phyloP scores from a whole-genome alignment of 2,888 invertebrate genomes.

The Drosophila neonasuta region DNA sequence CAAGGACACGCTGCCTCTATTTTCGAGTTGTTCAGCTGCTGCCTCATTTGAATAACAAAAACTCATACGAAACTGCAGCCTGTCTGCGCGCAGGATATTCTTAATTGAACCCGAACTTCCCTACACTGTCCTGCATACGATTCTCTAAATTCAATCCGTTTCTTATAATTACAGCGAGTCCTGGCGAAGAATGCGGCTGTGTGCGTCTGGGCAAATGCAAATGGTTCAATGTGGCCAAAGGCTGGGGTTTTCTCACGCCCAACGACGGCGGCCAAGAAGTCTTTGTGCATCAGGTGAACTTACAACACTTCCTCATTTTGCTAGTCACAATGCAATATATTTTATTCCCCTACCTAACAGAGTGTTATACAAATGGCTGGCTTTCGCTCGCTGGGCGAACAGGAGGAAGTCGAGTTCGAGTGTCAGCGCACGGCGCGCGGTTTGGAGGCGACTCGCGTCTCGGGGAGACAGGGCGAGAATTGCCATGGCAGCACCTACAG shows the following conservation, averaged over 20 bases:
- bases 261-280: conserved; percentile 95
- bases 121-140: too few relatives aligned
- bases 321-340: not conserved
- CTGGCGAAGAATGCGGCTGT: conserved; percentile 79
- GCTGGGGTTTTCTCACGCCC: conserved; percentile 96
- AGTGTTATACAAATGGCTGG: conserved; percentile 95
- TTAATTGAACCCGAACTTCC: conserved; percentile 3
- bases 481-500: conserved; percentile 92
- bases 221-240: conserved; percentile 98
- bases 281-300: conserved; percentile 94
- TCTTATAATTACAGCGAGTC: conserved; percentile 57
- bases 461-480: conserved; percentile 89
- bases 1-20: conserved; percentile 54
- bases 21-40: conserved; percentile 50
- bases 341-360: conserved; percentile 82
- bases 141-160: not conserved
- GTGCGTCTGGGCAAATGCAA: conserved; percentile 92
- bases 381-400: conserved; percentile 92
- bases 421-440: conserved; percentile 93
- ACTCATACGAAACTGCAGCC: conserved; percentile 27
- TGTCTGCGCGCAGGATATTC: conserved; percentile 54
- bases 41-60: conserved; percentile 71
- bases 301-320: conserved; percentile 4
- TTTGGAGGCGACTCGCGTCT: conserved; percentile 92
- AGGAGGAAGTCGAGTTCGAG: conserved; percentile 94